A percentile compares a stretch with the other conserved stretches of the same genome.
phyloP scores from a whole-genome alignment of 1,140 invertebrate species.

The Drosophila tropicalis region DNA sequence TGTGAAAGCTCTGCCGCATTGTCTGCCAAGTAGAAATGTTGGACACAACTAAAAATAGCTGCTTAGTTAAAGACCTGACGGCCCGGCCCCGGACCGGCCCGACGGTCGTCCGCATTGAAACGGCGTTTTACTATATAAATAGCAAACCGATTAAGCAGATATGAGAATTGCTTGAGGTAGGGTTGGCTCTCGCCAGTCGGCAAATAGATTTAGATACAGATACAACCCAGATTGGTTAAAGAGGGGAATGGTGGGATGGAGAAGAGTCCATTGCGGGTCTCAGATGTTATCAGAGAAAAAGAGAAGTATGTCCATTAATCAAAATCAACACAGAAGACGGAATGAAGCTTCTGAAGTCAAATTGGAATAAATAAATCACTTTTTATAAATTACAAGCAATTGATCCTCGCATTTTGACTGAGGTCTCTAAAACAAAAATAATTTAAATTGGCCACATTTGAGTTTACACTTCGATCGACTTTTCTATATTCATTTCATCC shows the following conservation, averaged over 20 bases:
- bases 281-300: no score
- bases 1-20: slow-evolving; percentile 61
- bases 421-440: no score
- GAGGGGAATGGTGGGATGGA: background rate
- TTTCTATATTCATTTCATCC: no score
- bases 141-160: slow-evolving; percentile 54
- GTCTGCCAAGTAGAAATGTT: slow-evolving; percentile 38
- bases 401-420: background rate
- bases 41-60: slow-evolving; percentile 62
- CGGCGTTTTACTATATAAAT: slow-evolving; percentile 55
- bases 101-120: slow-evolving; percentile 27
- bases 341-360: background rate
- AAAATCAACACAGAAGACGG: background rate
- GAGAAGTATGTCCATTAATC: background rate
- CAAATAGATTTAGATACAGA: slow-evolving; percentile 2
- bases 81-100: slow-evolving; percentile 10
- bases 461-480: no score
- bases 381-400: background rate
- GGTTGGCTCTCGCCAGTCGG: slow-evolving; percentile 35
- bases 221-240: background rate
- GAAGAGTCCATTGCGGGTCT: background rate
- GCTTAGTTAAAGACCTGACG: slow-evolving; percentile 17
- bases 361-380: background rate
- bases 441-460: background rate
- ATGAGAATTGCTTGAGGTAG: slow-evolving; percentile 55